Base-by-base conservation (phyloP, 2,888 invertebrate genomes). In the Drosophila merina region DNA sequence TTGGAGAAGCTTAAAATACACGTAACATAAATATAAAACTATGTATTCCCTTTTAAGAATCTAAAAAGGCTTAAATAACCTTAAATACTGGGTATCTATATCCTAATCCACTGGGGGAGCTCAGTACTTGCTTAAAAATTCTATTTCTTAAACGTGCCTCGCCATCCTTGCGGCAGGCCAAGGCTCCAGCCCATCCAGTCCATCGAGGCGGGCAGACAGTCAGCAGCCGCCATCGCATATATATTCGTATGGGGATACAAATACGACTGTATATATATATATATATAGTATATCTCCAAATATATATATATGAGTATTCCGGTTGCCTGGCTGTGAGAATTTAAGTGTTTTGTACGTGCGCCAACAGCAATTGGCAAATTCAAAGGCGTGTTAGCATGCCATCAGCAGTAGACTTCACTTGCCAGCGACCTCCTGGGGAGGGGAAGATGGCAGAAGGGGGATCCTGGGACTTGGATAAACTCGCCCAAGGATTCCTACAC, bases 341-440 rank as follows among this genome's bases (percentile, higher is more conserved):
- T 88, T 84, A 89, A 88, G 88, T 89, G 87, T 88, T 86, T 79
- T 79, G 86, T 88, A 88, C 89, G 88, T 88, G 89, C 86, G 88
- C 88, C 86, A 88, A 87, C 86, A 87, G 88, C 89, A 88, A 89
- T 88, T 89, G 88, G 89, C 89, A 89, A 89, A 89, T 89, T 89
- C 88, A 88, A 89, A 89, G 88, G 88, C 88, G 88, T 89, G 88
- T 82, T 82, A 88, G 88, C 84, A 85, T 88, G 86, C 84, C 84
- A 85, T 88, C 84, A 85, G 87, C 79, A 84, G 75, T 56, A 58
- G 71, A 69, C 72, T 68, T 57, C 56, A 59, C 69, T 59, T 74
- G 59, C 70, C 68, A 55, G 66, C 54, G 64, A 72, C 67, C 56
- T 51, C 50, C 73, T 69, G 57, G 68, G 60, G 57, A 66, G 60